phyloP scores from a whole-genome alignment of 2,888 invertebrate genomes.

The Lycophotia porphyrea region DNA sequence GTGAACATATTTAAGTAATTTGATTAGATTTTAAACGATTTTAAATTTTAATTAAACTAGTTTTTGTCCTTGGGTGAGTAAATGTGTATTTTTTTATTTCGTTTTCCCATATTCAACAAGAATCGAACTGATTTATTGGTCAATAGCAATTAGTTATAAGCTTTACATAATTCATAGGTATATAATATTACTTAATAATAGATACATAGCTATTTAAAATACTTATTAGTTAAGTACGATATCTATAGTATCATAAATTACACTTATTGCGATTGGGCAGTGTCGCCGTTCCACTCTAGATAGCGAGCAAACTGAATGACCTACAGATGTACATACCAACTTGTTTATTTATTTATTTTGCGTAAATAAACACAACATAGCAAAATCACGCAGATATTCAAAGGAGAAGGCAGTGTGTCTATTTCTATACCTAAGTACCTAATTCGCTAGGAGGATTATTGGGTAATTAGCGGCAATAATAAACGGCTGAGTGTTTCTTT shows the following conservation, averaged over 20 bases:
- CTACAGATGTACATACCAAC: conserved; percentile 25
- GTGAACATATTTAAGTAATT: neutral
- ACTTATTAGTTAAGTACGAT: conserved; percentile 21
- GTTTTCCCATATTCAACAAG: neutral
- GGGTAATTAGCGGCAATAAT: too few species aligned
- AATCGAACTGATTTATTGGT: neutral
- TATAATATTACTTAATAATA: conserved; percentile 30
- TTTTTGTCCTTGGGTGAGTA: neutral
- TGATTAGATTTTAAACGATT: neutral
- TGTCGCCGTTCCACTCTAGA: conserved; percentile 57
- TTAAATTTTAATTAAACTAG: neutral
- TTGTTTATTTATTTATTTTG: conserved; percentile 14
- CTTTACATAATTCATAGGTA: conserved; percentile 11
- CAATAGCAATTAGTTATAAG: conserved; percentile 2
- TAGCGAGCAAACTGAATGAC: conserved; percentile 19
- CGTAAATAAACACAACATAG: neutral
- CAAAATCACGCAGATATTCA: neutral
- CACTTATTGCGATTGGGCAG: conserved; percentile 24
- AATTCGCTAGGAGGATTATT: too few species aligned
- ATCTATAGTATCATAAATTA: conserved; percentile 41
- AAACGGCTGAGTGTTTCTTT: neutral
- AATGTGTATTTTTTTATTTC: neutral
- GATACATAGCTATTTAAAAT: neutral
- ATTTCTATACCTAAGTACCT: neutral
- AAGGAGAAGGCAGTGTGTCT: neutral